Evolutionary conservation across 1,140 invertebrate genomes (phyloP).

Genomic region (Stegodyphus mimosarum): DNA sequence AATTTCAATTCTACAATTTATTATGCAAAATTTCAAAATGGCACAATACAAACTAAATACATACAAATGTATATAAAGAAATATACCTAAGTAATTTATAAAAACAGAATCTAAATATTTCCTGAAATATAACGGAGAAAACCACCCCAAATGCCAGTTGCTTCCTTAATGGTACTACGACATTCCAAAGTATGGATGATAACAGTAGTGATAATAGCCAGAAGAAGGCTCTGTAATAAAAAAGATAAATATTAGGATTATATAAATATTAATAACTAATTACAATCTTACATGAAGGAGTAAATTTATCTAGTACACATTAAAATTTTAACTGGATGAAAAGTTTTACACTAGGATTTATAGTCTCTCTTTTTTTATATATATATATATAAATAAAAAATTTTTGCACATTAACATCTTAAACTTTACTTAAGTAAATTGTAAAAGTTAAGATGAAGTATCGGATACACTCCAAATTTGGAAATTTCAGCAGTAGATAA

Average conservation of each 20-base stretch:
- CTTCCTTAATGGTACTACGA: constrained; percentile 80
- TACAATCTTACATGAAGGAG: neutral
- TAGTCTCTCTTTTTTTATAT: too few relatives aligned
- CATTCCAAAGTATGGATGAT: constrained; percentile 90
- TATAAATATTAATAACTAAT: neutral
- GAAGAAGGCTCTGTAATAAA: constrained; percentile 85
- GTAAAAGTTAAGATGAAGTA: too few relatives aligned
- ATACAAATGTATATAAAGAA: neutral
- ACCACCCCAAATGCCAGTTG: constrained; percentile 85
- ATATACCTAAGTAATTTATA: constrained; percentile 69
- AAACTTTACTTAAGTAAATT: too few relatives aligned
- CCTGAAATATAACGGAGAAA: constrained; percentile 84
- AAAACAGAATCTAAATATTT: constrained; percentile 74
- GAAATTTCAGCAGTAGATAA: too few relatives aligned
- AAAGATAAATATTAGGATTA: constrained; percentile 16
- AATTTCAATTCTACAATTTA: too few relatives aligned
- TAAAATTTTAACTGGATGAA: too few relatives aligned
- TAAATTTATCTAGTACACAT: too few relatives aligned
- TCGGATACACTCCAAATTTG: too few relatives aligned
- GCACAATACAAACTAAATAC: neutral
- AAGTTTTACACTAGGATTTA: too few relatives aligned
- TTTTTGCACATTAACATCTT: too few relatives aligned
- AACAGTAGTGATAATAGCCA: constrained; percentile 91
- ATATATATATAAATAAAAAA: too few relatives aligned
- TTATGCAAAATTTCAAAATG: too few relatives aligned